Conservation (phyloP, 2,888 invertebrate species). For the Plebejus argus region DNA sequence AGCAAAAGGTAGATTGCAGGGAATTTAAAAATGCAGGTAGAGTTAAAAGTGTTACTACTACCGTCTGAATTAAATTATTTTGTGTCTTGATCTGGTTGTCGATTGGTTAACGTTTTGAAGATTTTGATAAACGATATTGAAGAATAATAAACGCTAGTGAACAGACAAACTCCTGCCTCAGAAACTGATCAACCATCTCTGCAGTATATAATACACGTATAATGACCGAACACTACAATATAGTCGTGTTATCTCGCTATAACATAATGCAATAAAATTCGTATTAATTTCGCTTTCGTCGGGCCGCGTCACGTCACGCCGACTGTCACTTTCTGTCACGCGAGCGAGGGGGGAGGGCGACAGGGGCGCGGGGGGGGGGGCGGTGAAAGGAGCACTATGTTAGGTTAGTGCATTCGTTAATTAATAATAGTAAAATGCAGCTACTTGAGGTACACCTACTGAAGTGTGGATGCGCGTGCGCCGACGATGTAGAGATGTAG, state of each 20-base stretch:
- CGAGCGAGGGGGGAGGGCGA: slow-evolving; percentile 42
- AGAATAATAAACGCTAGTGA: no score
- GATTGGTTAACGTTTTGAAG: no score
- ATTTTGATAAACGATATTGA: no score
- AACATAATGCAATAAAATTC: slow-evolving; percentile 26
- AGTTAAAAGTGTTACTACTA: no score
- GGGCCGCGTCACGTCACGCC: slow-evolving; percentile 38
- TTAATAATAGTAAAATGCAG: background rate
- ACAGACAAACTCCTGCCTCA: no score
- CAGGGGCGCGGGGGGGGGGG: slow-evolving; percentile 37
- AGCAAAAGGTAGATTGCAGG: no score
- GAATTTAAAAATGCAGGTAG: no score
- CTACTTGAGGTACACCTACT: background rate
- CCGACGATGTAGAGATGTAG: background rate
- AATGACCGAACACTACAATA: no score
- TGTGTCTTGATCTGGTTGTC: no score
- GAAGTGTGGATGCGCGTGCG: background rate
- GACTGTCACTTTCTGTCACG: slow-evolving; percentile 52
- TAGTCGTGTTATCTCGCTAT: slow-evolving; percentile 10
- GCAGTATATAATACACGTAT: no score
- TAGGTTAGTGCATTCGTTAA: slow-evolving; percentile 26
- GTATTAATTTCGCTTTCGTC: slow-evolving; percentile 34
- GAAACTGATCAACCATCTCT: no score
- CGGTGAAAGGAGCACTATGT: slow-evolving; percentile 47
- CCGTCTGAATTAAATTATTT: no score